These are phyloP conservation scores for Drosophila ohnishii DNA, from an alignment of 1,140 invertebrate genomes.

Conservation along the genomic window DNA sequence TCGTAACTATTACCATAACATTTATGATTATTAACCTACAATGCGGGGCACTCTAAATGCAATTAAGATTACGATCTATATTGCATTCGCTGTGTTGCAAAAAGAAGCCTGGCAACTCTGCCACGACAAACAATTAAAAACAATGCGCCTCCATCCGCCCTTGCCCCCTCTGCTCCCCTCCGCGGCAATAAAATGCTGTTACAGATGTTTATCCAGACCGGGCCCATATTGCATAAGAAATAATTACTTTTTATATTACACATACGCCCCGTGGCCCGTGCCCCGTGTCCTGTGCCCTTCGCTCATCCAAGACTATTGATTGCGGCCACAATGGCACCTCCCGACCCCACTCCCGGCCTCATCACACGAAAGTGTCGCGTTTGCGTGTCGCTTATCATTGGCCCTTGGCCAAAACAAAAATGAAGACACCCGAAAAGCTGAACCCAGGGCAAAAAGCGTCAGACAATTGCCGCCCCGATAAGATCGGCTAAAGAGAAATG, in stretches of 20 bases:
- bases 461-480: slow-evolving; percentile 74
- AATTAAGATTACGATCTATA: slow-evolving; percentile 80
- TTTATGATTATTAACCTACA: slow-evolving; percentile 81
- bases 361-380: slow-evolving; percentile 38
- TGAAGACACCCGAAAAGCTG: slow-evolving; percentile 49
- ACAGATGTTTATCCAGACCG: slow-evolving; percentile 66
- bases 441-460: slow-evolving; percentile 57
- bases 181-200: slow-evolving; percentile 77
- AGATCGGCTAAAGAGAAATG: slow-evolving; percentile 66
- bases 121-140: slow-evolving; percentile 79
- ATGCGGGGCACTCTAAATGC: slow-evolving; percentile 81
- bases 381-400: slow-evolving; percentile 75
- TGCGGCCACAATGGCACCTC: slow-evolving; percentile 49
- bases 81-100: slow-evolving; percentile 63
- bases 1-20: slow-evolving; percentile 77
- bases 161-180: background rate
- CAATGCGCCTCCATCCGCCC: slow-evolving; percentile 55
- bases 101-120: slow-evolving; percentile 55
- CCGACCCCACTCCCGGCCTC: background rate
- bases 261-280: slow-evolving; percentile 53
- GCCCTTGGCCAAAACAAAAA: slow-evolving; percentile 33
- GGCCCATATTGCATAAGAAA: slow-evolving; percentile 76
- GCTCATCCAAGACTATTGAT: slow-evolving; percentile 69
- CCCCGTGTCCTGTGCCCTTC: slow-evolving; percentile 10
- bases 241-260: slow-evolving; percentile 81